Base-by-base conservation (phyloP, 1,140 invertebrate species). In the Drosophila takahashii region DNA sequence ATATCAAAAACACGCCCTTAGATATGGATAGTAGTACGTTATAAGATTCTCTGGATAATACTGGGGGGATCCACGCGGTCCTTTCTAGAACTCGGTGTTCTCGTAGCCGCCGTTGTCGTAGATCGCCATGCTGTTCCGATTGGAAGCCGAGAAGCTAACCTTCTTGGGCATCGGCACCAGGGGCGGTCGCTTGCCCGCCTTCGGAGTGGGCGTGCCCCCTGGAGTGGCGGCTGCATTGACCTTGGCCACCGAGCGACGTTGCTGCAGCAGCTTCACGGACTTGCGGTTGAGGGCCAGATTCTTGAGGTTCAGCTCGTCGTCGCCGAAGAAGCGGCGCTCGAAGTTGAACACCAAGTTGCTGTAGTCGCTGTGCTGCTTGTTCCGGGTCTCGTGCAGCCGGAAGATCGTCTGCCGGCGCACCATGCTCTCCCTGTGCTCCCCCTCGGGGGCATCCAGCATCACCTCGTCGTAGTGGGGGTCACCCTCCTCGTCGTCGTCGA, bases 401-500 rank as follows among this genome's bases (percentile, higher is more conserved):
- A 67, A 86, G 22, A 92, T 91, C 11, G 91, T 92, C 42, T 86
- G 84, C 1, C 91, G 78, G 8, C 91, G 84, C 0, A 71, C 77
- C 8, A 61, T 47, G 54, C 85, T 78, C 42, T 69, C 85, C 4
- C 81, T 58, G 15, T 81, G 66, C 8, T 79, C 56, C n/a, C 74
- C 53, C 3, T 51, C 56, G 9, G 13, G 83, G 10, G 64, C 41
- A n/a, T 65, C 42, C 32, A 61, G 9, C 32, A 52, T 16, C 3
- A 81, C 15, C 11, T 83, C 80, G 10, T 72, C 71, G n/a, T 84
- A 87, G 7, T 84, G 72, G 29, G 71, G 64, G 7, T 50, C 27
- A 7, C 92, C 84, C 11, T 92, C 90, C 22, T 93, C 92, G 22
- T 92, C 92, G 5, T 92, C 92, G 13, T 92, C 92, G 22, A 92